Percentiles rank a stretch among this genome's conserved stretches.
Conservation (phyloP, 2,113 vertebrate species). For the Furnarius figulus region DNA sequence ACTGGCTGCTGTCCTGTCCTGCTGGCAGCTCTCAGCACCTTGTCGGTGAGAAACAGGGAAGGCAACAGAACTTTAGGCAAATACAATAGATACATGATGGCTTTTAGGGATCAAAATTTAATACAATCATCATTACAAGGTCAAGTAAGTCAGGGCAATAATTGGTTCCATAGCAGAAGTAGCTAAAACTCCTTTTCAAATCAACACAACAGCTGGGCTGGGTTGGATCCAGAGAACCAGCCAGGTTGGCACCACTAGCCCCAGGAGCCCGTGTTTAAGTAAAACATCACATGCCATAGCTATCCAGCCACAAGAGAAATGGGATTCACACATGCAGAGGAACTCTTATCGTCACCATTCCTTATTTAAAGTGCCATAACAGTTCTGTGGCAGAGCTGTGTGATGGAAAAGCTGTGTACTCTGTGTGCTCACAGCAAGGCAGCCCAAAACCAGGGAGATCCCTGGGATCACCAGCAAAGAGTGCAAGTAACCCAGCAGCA, state of each 20-base stretch:
- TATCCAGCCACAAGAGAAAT: neutral
- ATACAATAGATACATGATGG: rapidly evolving
- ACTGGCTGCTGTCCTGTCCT: neutral
- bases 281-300: neutral
- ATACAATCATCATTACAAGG: neutral
- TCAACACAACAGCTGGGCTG: neutral
- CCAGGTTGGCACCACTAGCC: neutral
- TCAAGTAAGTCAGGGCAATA: neutral
- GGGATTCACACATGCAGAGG: neutral
- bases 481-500: neutral
- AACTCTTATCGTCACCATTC: rapidly evolving
- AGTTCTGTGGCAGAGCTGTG: neutral
- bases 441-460: neutral
- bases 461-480: neutral
- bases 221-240: neutral
- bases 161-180: neutral
- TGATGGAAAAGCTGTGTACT: rapidly evolving
- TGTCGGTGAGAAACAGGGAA: neutral
- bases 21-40: neutral
- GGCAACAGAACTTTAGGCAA: neutral
- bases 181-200: neutral
- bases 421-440: neutral
- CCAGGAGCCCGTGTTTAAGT: neutral
- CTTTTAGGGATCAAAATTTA: neutral
- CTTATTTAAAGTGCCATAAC: neutral